These are phyloP conservation scores for Heliothis peltigera DNA, from an alignment of 2,888 invertebrate species.

Conservation along the genomic window DNA sequence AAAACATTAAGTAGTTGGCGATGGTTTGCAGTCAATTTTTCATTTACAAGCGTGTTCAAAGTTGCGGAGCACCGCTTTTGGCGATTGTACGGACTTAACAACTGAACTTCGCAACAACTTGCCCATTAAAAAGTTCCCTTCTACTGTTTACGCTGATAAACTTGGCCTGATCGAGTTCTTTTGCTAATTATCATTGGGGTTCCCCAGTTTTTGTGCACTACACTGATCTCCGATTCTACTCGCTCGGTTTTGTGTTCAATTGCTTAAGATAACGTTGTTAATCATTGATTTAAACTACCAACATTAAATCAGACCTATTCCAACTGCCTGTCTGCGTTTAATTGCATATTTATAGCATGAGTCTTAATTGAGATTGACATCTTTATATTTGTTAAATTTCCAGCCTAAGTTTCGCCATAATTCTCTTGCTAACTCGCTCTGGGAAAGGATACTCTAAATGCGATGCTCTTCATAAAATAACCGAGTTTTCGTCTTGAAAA, in stretches of 20 bases:
- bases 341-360: neutral
- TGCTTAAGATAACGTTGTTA: neutral
- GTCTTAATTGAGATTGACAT: conserved; percentile 17
- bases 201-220: conserved; percentile 21
- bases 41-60: conserved; percentile 45
- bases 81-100: conserved; percentile 63
- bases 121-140: conserved; percentile 67
- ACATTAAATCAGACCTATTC: neutral
- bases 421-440: conserved; percentile 11
- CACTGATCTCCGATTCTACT: conserved; percentile 29
- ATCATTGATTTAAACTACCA: neutral
- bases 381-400: conserved; percentile 14
- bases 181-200: conserved; percentile 54
- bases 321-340: neutral
- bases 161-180: conserved; percentile 50
- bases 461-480: conserved; percentile 45
- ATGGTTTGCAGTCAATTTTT: conserved; percentile 40
- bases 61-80: conserved; percentile 59
- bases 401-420: conserved; percentile 7
- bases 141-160: conserved; percentile 59
- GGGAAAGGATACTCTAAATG: conserved; percentile 18
- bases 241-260: conserved; percentile 5
- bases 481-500: conserved; percentile 42
- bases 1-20: conserved; percentile 14
- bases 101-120: conserved; percentile 65